Evolutionary conservation across 1,140 invertebrate genomes (phyloP), one percentile per base, ranked within the genome.

Genomic region (Drosophila jambulina): DNA sequence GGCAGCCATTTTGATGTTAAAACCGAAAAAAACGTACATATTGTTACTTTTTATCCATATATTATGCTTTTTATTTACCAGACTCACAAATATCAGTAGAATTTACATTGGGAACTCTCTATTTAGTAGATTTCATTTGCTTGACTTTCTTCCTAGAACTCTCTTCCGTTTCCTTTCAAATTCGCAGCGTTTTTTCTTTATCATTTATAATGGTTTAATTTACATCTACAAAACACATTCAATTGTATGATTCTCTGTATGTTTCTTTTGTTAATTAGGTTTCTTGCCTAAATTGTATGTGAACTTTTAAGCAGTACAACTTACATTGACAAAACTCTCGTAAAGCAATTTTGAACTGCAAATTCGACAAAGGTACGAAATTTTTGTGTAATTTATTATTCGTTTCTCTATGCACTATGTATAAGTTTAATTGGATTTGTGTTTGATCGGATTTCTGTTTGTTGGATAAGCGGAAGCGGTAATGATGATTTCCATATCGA

Each of bases 351-450:
- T 91, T 91, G 84, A 91, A 91, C 90, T 91, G 90, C 90, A 86
- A 90, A 91, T 91, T 91, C 90, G 84, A 91, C 72, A 88, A 88
- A 91, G 90, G 90, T 91, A 91, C 90, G 83, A 86, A 88, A 88
- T 65, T 51, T 68, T 82, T 80, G 65, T 74, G 70, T 74, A 72
- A 60, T 67, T 81, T 62, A 36, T 69, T 68, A 62, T 70, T 65
- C 54, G 58, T 56, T 51, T 60, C 29, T 76, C 36, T 76, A 80
- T 70, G 76, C 58, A 54, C 67, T 59, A 40, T 38, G 34, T 56
- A 25, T 65, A 56, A 25, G 40, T 76, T 38, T 74, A 61, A 54
- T 58, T 59, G 63, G 46, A 61, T 36, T 46, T 25, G 49, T 25
- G 38, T 42, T 64, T 64, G 21, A 56, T 59, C 12, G 38, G 49